Evolutionary conservation across 2,888 invertebrate species (phyloP).

Genomic region (Hipparchia semele): DNA sequence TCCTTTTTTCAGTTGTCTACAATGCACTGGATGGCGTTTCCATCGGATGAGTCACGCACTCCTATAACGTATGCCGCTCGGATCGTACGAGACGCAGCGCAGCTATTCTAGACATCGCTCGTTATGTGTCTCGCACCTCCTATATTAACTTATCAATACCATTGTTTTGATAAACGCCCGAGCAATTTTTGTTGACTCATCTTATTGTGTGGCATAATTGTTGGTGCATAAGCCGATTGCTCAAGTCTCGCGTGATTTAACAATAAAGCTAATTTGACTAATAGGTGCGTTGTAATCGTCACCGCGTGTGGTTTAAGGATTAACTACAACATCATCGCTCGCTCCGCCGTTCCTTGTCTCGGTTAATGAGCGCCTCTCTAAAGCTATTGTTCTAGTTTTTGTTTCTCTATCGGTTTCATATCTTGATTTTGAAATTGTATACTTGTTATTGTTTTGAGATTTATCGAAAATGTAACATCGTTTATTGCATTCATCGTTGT

Average conservation of each 20-base stretch:
- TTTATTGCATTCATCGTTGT: neutral
- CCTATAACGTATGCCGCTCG: conserved; percentile 68
- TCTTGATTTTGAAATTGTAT: conserved; percentile 45
- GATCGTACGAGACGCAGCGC: conserved; percentile 49
- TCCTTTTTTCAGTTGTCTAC: conserved; percentile 36
- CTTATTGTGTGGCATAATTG: conserved; percentile 79
- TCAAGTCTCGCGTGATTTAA: conserved; percentile 68
- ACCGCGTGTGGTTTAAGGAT: conserved; percentile 81
- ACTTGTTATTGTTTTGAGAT: conserved; percentile 39
- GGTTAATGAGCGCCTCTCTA: conserved; percentile 70
- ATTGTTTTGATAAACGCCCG: conserved; percentile 81
- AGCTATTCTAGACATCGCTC: conserved; percentile 70
- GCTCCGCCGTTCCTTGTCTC: conserved; percentile 55
- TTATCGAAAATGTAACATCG: conserved; percentile 22
- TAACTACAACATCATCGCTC: conserved; percentile 65
- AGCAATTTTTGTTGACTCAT: conserved; percentile 80
- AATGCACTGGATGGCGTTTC: conserved; percentile 44
- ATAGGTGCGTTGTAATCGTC: conserved; percentile 82
- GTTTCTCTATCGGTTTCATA: conserved; percentile 45
- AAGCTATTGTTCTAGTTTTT: conserved; percentile 73
- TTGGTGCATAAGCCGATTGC: conserved; percentile 77
- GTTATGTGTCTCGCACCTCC: conserved; percentile 71
- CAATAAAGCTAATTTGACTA: conserved; percentile 83
- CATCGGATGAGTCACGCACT: conserved; percentile 62
- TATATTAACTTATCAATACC: conserved; percentile 83